Evolutionary conservation across 2,797 vertebrate species (phyloP).

Genomic region (Alca torda): DNA sequence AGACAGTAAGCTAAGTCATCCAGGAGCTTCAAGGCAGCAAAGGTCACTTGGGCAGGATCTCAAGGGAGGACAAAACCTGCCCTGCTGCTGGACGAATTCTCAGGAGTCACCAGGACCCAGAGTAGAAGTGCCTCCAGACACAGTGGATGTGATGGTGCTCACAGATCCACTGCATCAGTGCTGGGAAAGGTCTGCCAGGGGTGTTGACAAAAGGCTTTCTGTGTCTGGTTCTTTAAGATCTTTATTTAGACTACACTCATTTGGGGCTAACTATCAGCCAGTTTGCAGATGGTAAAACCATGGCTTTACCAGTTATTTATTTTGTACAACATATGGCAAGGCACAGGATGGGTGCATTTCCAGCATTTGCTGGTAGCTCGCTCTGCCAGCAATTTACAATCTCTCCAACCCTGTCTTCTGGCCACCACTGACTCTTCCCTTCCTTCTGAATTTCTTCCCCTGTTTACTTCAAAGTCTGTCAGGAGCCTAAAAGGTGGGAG

Average conservation of each 20-base stretch:
- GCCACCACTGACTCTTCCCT: neutral
- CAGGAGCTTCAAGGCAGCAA: neutral
- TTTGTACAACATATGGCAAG: neutral
- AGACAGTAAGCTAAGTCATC: neutral
- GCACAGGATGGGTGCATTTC: neutral
- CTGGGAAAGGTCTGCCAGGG: neutral
- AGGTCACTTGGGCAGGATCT: neutral
- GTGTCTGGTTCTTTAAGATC: neutral
- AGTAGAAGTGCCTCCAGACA: neutral
- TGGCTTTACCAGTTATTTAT: neutral
- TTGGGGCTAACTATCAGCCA: neutral
- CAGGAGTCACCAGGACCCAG: neutral
- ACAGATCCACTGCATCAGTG: neutral
- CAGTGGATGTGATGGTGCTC: fast-evolving
- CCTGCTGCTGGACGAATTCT: neutral
- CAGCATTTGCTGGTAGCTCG: neutral
- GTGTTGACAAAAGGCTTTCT: neutral
- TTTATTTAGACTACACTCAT: neutral
- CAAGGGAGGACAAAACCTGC: neutral
- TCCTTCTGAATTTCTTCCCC: neutral
- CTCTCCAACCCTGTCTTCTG: neutral
- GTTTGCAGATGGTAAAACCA: neutral
- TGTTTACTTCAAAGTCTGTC: constrained; percentile 6
- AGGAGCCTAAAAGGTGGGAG: neutral
- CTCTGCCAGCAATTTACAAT: neutral